Evolutionary conservation across 2,888 invertebrate species (phyloP).

Genomic region (Archaeoteleia sp.): DNA sequence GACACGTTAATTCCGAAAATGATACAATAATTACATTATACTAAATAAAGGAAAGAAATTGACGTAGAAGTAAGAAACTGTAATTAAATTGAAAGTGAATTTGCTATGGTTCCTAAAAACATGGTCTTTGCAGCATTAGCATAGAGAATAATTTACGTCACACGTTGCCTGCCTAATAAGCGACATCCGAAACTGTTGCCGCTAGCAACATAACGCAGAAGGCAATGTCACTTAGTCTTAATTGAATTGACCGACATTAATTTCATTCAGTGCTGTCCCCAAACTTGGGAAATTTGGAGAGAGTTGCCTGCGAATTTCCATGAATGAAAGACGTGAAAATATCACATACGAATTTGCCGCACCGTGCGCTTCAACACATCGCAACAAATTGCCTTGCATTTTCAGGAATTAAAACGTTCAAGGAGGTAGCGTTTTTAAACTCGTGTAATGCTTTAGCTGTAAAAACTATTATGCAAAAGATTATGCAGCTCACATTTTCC

Average conservation of each 20-base stretch:
- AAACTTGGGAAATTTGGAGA: constrained; percentile 54
- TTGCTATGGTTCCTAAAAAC: constrained; percentile 31
- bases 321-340: constrained; percentile 48
- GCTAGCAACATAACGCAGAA: constrained; percentile 54
- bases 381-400: constrained; percentile 42
- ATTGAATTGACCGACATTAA: constrained; percentile 72
- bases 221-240: constrained; percentile 64
- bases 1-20: background rate
- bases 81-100: constrained; percentile 23
- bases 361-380: constrained; percentile 16
- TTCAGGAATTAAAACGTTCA: constrained; percentile 25
- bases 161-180: constrained; percentile 47
- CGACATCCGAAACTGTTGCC: constrained; percentile 46
- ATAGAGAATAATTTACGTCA: constrained; percentile 37
- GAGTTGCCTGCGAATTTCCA: constrained; percentile 37
- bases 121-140: constrained; percentile 29
- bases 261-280: constrained; percentile 65
- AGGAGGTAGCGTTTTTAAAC: constrained; percentile 16
- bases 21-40: constrained; percentile 13
- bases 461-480: constrained; percentile 22
- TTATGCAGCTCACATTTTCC: constrained; percentile 23
- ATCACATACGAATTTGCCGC: constrained; percentile 30
- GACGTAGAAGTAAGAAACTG: constrained; percentile 7
- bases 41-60: no score
- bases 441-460: constrained; percentile 17